Conservation (phyloP, 2,888 invertebrate species). For the Apotomis betuletana region DNA sequence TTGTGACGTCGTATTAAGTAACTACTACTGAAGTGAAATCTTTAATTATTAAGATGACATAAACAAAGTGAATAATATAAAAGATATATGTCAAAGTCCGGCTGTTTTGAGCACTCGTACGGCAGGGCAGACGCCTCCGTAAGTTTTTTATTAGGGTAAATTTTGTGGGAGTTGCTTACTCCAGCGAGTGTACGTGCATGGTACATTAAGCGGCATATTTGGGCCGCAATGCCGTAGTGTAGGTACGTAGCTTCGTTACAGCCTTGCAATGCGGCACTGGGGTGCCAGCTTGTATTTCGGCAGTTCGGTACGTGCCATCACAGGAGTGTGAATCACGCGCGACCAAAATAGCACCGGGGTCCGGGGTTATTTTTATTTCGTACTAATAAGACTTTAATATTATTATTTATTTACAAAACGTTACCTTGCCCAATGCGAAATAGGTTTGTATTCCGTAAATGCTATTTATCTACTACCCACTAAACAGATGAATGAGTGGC, state of each 20-base stretch:
- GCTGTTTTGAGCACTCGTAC: not conserved
- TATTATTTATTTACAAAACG: too few relatives aligned
- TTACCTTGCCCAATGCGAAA: too few relatives aligned
- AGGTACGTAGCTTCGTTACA: constrained; percentile 43
- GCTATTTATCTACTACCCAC: too few relatives aligned
- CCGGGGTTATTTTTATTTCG: not conserved
- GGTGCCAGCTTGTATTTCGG: constrained; percentile 27
- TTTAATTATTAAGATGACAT: not conserved
- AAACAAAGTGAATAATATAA: not conserved
- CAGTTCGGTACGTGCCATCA: constrained; percentile 12
- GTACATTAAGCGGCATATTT: constrained; percentile 40
- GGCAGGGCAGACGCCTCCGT: not conserved
- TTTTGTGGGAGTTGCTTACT: constrained; percentile 26
- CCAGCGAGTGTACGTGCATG: constrained; percentile 31
- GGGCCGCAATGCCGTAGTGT: constrained; percentile 45
- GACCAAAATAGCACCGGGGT: not conserved
- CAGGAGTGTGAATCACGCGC: not conserved
- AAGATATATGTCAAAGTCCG: not conserved
- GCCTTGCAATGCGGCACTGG: constrained; percentile 47
- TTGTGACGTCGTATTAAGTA: too few relatives aligned
- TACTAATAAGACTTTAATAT: too few relatives aligned
- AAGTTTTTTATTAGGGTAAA: constrained; percentile 24
- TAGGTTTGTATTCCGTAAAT: too few relatives aligned
- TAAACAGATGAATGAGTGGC: too few relatives aligned
- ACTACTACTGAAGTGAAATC: too few relatives aligned